phyloP scores from a whole-genome alignment of 1,140 invertebrate species.

The Papilio helenus region DNA sequence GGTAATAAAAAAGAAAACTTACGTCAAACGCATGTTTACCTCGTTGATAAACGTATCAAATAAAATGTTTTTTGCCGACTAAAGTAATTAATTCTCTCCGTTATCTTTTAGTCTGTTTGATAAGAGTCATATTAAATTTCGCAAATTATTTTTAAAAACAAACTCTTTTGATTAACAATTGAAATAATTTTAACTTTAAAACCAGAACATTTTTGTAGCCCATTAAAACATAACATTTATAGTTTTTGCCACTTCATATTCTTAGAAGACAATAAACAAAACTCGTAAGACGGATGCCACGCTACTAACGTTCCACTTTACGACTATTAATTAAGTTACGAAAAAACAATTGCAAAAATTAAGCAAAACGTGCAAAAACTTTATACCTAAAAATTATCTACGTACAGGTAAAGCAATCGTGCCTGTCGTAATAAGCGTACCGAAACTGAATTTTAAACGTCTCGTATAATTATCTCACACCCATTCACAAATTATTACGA shows the following conservation, averaged over 20 bases:
- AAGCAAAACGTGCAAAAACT: slow-evolving; percentile 41
- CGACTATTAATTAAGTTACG: slow-evolving; percentile 19
- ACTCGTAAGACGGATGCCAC: slow-evolving; percentile 3
- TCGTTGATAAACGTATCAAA: background rate
- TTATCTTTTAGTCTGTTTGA: background rate
- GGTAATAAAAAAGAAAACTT: slow-evolving; percentile 36
- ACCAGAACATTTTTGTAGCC: too few species aligned
- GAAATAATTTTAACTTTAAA: too few species aligned
- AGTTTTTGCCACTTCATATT: background rate
- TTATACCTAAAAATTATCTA: slow-evolving; percentile 31
- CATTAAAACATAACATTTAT: background rate
- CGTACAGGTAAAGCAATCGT: slow-evolving; percentile 19
- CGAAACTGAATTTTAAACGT: slow-evolving; percentile 45
- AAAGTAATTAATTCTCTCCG: background rate
- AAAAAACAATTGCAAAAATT: slow-evolving; percentile 38
- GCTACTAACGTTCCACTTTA: slow-evolving; percentile 19
- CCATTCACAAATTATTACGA: slow-evolving; percentile 47
- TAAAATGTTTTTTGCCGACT: slow-evolving; percentile 10
- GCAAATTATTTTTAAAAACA: too few species aligned
- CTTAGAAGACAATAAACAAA: background rate
- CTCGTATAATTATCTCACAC: slow-evolving; percentile 32
- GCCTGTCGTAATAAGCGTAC: slow-evolving; percentile 38
- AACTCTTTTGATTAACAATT: too few species aligned
- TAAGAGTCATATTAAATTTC: too few species aligned
- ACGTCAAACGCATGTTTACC: background rate